A percentile compares a stretch with the other conserved stretches of the same genome.
These are phyloP conservation scores for Sebastes steindachneri DNA, from an alignment of 2,797 vertebrate genomes.

Conservation along the genomic window DNA sequence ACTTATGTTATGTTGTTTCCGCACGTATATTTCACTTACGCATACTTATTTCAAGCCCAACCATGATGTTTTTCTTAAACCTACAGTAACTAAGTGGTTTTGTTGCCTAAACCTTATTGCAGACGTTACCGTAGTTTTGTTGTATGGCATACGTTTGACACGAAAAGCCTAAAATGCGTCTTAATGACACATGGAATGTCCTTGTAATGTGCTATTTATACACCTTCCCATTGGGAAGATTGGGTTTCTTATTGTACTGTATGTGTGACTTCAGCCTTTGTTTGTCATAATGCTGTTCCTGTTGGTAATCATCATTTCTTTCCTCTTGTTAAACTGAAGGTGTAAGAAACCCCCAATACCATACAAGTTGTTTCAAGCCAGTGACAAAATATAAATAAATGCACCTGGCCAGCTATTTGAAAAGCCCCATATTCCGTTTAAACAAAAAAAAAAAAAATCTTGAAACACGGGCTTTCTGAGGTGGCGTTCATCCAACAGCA, in stretches of 20 bases:
- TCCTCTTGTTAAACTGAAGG: conserved; percentile 8
- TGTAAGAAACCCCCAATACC: neutral
- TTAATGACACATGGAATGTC: too few relatives aligned
- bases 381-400: conserved; percentile 7
- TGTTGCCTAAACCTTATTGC: too few relatives aligned
- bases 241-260: neutral
- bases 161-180: too few relatives aligned
- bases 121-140: too few relatives aligned
- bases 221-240: too few relatives aligned
- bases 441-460: neutral
- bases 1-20: too few relatives aligned
- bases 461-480: conserved; percentile 28
- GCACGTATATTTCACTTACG: fast-evolving
- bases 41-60: too few relatives aligned
- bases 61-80: too few relatives aligned
- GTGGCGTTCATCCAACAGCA: conserved; percentile 42
- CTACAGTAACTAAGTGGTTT: too few relatives aligned
- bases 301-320: neutral
- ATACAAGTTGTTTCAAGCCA: neutral
- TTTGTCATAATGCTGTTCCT: neutral
- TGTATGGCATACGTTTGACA: too few relatives aligned
- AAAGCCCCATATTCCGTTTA: neutral
- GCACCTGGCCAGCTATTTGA: neutral
- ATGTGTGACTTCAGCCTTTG: conserved; percentile 2
- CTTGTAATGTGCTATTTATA: too few relatives aligned